Evolutionary conservation across 1,140 invertebrate genomes (phyloP).

Genomic region (Drosophila gunungcola): DNA sequence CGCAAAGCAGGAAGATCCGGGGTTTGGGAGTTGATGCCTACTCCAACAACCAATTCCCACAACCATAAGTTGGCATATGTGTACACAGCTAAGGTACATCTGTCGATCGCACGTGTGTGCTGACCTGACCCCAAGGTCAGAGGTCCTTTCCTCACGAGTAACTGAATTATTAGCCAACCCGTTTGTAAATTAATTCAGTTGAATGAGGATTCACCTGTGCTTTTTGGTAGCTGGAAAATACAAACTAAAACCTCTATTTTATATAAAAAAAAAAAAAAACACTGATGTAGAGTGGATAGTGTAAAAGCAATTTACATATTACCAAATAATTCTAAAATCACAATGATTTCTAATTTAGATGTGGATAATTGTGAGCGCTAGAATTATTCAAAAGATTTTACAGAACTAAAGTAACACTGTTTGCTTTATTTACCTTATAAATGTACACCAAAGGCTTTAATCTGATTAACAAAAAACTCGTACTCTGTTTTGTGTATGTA

Average conservation of each 20-base stretch:
- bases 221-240: too few species aligned
- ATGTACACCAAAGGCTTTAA: too few species aligned
- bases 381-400: not conserved
- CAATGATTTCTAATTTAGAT: not conserved
- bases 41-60: slow-evolving; percentile 42
- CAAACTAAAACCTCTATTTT: too few species aligned
- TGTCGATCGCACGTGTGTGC: slow-evolving; percentile 58
- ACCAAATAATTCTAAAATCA: too few species aligned
- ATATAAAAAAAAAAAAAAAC: too few species aligned
- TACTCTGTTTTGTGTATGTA: too few species aligned
- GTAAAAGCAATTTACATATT: not conserved
- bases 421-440: too few species aligned
- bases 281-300: too few species aligned
- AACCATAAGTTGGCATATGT: slow-evolving; percentile 40
- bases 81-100: slow-evolving; percentile 25
- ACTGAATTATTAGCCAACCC: slow-evolving; percentile 20
- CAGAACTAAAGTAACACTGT: not conserved
- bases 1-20: slow-evolving; percentile 42
- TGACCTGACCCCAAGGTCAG: slow-evolving; percentile 25
- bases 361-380: not conserved
- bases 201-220: not conserved
- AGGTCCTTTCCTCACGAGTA: slow-evolving; percentile 16
- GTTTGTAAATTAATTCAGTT: slow-evolving; percentile 2
- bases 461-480: too few species aligned
- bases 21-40: slow-evolving; percentile 1